These are phyloP conservation scores for Volucella inflata DNA, from an alignment of 2,888 invertebrate species.

Conservation along the genomic window DNA sequence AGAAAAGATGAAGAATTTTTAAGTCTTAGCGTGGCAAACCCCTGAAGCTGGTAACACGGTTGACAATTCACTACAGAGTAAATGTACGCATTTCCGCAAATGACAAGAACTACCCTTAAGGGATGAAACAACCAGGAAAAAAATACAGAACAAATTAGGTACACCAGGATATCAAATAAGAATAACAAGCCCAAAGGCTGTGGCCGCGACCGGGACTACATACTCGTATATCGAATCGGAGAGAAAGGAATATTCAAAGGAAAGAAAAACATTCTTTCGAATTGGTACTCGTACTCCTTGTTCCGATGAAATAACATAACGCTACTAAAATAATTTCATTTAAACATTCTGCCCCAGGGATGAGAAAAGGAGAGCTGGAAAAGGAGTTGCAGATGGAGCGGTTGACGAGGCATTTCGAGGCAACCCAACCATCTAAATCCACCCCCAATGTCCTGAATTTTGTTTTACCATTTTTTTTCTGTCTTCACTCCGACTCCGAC, in stretches of 20 bases:
- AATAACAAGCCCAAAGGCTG: constrained; percentile 52
- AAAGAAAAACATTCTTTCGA: not conserved
- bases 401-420: not conserved
- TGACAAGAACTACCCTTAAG: constrained; percentile 66
- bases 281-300: not conserved
- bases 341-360: constrained; percentile 40
- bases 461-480: not conserved
- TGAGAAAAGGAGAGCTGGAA: not conserved
- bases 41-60: constrained; percentile 2
- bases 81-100: constrained; percentile 41
- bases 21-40: too few species aligned
- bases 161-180: constrained; percentile 34
- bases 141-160: constrained; percentile 2
- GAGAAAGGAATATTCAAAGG: constrained; percentile 9
- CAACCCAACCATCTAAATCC: not conserved
- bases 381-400: not conserved
- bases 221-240: too few species aligned
- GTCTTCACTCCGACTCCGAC: too few species aligned
- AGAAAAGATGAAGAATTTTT: too few species aligned
- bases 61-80: constrained; percentile 37
- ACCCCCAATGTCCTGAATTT: not conserved
- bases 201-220: constrained; percentile 13
- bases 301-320: constrained; percentile 57
- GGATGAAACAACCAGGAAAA: constrained; percentile 38
- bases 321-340: constrained; percentile 66